These are phyloP conservation scores for Fistularia commersonii DNA, from an alignment of 2,797 vertebrate genomes.

Conservation along the genomic window DNA sequence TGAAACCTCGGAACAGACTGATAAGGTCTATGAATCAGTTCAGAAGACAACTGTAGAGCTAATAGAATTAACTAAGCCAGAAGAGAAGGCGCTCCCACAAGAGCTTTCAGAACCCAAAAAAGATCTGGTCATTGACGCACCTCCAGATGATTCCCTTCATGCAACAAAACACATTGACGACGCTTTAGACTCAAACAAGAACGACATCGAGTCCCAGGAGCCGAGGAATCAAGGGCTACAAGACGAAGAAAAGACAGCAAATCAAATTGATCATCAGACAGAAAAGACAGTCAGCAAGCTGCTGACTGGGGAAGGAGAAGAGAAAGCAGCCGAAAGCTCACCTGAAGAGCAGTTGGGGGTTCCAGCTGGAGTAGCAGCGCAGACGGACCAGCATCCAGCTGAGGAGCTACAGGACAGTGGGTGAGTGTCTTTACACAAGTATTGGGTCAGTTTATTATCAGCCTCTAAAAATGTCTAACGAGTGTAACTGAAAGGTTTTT, in stretches of 20 bases:
- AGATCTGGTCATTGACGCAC: no score
- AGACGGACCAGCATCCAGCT: slow-evolving; percentile 24
- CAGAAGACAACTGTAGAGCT: slow-evolving; percentile 13
- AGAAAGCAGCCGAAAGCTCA: slow-evolving; percentile 29
- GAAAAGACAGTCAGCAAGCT: no score
- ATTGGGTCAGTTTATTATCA: no score
- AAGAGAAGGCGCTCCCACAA: slow-evolving; percentile 6
- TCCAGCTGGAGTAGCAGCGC: slow-evolving; percentile 21
- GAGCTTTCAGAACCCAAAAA: slow-evolving; percentile 10
- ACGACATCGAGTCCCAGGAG: slow-evolving; percentile 6
- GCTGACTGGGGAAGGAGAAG: slow-evolving; percentile 4
- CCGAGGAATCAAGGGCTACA: slow-evolving; percentile 5
- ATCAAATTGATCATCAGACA: no score
- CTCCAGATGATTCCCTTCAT: no score
- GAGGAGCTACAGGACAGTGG: slow-evolving; percentile 45
- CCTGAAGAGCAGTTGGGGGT: slow-evolving; percentile 22
- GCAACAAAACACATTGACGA: no score
- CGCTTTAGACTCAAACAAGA: background rate
- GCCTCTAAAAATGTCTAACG: no score
- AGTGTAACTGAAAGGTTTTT: no score
- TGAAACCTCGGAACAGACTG: slow-evolving; percentile 25
- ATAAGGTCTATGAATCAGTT: slow-evolving; percentile 12
- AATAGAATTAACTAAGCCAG: slow-evolving; percentile 16
- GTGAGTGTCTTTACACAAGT: slow-evolving; percentile 51
- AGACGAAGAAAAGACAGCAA: slow-evolving; percentile 22